Conservation (phyloP, 2,888 invertebrate genomes). For the Ecliptopera silaceata region DNA sequence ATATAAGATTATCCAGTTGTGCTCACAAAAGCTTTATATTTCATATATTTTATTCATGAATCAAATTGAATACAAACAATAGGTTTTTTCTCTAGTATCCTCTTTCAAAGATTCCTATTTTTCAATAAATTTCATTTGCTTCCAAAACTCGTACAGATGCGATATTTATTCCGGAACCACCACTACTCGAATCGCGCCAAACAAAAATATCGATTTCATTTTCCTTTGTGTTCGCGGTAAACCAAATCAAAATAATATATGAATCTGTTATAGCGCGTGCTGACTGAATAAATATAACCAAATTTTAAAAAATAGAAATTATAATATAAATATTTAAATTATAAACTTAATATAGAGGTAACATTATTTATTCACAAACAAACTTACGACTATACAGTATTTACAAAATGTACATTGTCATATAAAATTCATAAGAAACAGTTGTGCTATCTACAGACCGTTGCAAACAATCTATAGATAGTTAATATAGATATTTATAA, state of each 20-base stretch:
- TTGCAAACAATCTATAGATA: too few relatives aligned
- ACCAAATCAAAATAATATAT: conserved; percentile 16
- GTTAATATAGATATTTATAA: too few relatives aligned
- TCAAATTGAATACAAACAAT: conserved; percentile 25
- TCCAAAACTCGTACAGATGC: conserved; percentile 31
- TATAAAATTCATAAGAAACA: too few relatives aligned
- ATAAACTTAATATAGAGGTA: too few relatives aligned
- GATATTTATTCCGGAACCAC: conserved; percentile 51
- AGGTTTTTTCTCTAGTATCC: conserved; percentile 31
- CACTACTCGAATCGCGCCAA: conserved; percentile 43
- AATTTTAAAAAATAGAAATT: not conserved
- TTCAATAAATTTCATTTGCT: conserved; percentile 30
- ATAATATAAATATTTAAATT: not conserved
- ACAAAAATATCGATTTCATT: conserved; percentile 60
- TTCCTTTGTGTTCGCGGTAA: conserved; percentile 52
- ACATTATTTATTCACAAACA: too few relatives aligned
- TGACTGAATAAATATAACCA: not conserved
- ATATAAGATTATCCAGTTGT: not conserved
- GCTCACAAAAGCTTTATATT: conserved; percentile 1
- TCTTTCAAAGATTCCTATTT: conserved; percentile 29
- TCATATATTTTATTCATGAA: not conserved
- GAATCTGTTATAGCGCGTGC: not conserved
- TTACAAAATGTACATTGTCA: too few relatives aligned
- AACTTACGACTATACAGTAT: too few relatives aligned
- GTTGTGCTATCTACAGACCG: too few relatives aligned